Evolutionary conservation across 2,888 invertebrate genomes (phyloP).

Genomic region (Amblyjoppa proteus): DNA sequence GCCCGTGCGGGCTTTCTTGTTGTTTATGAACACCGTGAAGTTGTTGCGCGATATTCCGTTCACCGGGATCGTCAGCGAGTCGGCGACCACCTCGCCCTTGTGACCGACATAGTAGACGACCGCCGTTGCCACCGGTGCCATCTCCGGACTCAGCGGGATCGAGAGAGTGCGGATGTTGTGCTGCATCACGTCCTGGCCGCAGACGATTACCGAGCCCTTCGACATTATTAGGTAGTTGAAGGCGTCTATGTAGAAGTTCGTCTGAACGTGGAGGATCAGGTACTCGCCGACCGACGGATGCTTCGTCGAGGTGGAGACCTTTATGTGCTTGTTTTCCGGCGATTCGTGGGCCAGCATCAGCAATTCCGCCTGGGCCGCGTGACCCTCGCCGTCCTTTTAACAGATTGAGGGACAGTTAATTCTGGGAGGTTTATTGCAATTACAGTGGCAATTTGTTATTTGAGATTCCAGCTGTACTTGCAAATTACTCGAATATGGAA

Average conservation of each 20-base stretch:
- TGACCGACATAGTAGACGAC: constrained; percentile 95
- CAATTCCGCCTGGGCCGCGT: constrained; percentile 89
- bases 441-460: background rate
- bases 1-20: constrained; percentile 96
- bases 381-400: constrained; percentile 88
- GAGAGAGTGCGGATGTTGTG: constrained; percentile 92
- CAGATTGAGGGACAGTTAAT: background rate
- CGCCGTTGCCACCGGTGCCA: constrained; percentile 96
- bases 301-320: constrained; percentile 94
- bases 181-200: constrained; percentile 94
- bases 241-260: constrained; percentile 95
- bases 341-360: constrained; percentile 93
- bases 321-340: constrained; percentile 92
- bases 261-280: constrained; percentile 96
- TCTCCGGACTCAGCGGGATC: constrained; percentile 93
- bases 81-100: constrained; percentile 94
- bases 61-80: constrained; percentile 98
- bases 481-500: too few species aligned
- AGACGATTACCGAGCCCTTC: constrained; percentile 95
- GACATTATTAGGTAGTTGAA: constrained; percentile 97
- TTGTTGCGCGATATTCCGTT: constrained; percentile 97
- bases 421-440: background rate
- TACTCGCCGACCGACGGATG: constrained; percentile 96
- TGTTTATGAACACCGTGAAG: constrained; percentile 94
- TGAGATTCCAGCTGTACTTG: background rate